A percentile compares a stretch with the other conserved stretches of the same genome.
Conservation (phyloP, 2,888 invertebrate species). For the Corbicula japonica region DNA sequence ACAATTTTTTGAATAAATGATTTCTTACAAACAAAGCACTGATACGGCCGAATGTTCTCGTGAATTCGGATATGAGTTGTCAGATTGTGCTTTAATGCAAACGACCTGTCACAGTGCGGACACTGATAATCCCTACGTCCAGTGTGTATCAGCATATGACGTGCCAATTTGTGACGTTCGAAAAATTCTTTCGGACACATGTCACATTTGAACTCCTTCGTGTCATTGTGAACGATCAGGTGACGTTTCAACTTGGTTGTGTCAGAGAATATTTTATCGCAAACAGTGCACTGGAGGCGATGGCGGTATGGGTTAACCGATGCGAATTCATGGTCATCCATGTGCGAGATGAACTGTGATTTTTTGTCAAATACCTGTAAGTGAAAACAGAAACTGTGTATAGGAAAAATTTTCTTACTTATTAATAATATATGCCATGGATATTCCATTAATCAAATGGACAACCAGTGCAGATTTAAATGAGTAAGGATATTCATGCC, state of each 20-base stretch:
- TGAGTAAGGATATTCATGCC: too few species aligned
- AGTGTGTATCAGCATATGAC: constrained; percentile 58
- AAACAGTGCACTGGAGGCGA: constrained; percentile 46
- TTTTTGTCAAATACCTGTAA: constrained; percentile 57
- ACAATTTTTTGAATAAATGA: constrained; percentile 61
- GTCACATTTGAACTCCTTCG: constrained; percentile 42
- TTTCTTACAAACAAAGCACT: constrained; percentile 53
- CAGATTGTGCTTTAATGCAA: constrained; percentile 53
- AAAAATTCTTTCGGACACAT: constrained; percentile 53
- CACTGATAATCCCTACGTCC: constrained; percentile 52
- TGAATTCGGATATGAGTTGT: constrained; percentile 52
- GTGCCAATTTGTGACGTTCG: constrained; percentile 47
- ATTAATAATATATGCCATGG: too few species aligned
- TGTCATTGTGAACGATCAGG: constrained; percentile 42
- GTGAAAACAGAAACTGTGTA: neutral
- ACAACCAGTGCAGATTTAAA: too few species aligned
- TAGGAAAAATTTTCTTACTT: too few species aligned
- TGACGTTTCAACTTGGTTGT: constrained; percentile 58
- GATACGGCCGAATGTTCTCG: constrained; percentile 32
- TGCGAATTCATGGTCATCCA: constrained; percentile 43
- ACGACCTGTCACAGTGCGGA: constrained; percentile 48
- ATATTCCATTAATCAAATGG: too few species aligned
- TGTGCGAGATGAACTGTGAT: constrained; percentile 43
- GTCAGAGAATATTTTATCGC: constrained; percentile 58
- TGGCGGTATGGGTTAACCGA: constrained; percentile 5